Percentiles rank a stretch among this genome's conserved stretches.
Evolutionary conservation across 2,797 vertebrate species (phyloP).

Genomic region (Threskiornis aethiopicus): DNA sequence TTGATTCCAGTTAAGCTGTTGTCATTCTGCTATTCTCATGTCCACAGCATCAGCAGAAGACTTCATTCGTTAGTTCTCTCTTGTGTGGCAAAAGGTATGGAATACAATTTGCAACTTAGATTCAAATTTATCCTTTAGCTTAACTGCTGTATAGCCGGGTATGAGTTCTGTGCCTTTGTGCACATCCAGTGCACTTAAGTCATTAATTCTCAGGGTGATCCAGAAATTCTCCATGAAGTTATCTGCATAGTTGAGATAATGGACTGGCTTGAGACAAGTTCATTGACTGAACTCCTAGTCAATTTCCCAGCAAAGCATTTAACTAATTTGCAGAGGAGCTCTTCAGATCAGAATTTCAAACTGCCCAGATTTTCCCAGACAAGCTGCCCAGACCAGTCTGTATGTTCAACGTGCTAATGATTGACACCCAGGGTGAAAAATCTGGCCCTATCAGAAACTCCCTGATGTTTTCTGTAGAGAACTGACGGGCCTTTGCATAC

Average conservation of each 20-base stretch:
- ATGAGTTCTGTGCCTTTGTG: neutral
- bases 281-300: neutral
- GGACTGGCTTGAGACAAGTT: neutral
- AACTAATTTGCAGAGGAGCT: neutral
- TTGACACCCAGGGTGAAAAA: neutral
- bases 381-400: neutral
- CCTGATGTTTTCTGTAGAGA: neutral
- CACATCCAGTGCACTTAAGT: neutral
- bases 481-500: neutral
- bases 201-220: neutral
- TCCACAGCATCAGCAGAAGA: neutral
- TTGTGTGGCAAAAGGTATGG: neutral
- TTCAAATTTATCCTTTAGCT: neutral
- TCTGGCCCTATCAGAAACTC: neutral
- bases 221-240: neutral
- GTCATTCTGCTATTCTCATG: neutral
- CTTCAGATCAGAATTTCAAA: neutral
- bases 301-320: neutral
- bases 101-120: neutral
- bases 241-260: neutral
- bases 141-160: neutral
- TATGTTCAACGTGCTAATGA: neutral
- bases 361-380: neutral
- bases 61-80: neutral
- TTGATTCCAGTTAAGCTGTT: neutral